Conservation (phyloP, 2,797 vertebrate species). For the Hippopotamyrus pictus region DNA sequence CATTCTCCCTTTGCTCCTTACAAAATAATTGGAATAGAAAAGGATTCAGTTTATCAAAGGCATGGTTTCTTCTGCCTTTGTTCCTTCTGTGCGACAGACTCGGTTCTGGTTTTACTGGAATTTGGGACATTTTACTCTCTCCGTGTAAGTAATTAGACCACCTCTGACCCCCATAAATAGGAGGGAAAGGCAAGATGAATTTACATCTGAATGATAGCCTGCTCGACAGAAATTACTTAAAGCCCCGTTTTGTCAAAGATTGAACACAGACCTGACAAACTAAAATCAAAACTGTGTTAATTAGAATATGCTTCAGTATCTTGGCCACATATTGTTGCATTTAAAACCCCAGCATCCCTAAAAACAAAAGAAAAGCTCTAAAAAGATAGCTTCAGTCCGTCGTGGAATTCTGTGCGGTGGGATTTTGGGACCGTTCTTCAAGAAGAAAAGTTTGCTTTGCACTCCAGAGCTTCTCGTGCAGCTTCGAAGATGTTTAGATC, state of each 20-base stretch:
- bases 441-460: neutral
- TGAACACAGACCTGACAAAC: neutral
- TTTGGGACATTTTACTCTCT: slow-evolving; percentile 52
- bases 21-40: slow-evolving; percentile 48
- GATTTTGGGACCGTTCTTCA: neutral
- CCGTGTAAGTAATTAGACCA: slow-evolving; percentile 53
- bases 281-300: neutral
- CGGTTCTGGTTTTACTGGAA: slow-evolving; percentile 43
- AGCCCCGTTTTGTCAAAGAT: slow-evolving; percentile 28
- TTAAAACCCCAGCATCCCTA: neutral
- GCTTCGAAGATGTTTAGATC: neutral
- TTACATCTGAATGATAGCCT: slow-evolving; percentile 58
- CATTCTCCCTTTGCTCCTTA: slow-evolving; percentile 31
- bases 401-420: neutral
- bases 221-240: slow-evolving; percentile 38
- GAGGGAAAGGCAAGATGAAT: slow-evolving; percentile 37
- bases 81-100: slow-evolving; percentile 40
- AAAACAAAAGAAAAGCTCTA: neutral
- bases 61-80: slow-evolving; percentile 28
- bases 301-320: neutral
- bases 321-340: neutral
- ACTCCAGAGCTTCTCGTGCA: neutral
- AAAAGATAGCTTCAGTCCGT: neutral
- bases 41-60: slow-evolving; percentile 45
- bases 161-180: slow-evolving; percentile 37